phyloP scores from a whole-genome alignment of 2,888 invertebrate genomes.

The Hipparchia semele region DNA sequence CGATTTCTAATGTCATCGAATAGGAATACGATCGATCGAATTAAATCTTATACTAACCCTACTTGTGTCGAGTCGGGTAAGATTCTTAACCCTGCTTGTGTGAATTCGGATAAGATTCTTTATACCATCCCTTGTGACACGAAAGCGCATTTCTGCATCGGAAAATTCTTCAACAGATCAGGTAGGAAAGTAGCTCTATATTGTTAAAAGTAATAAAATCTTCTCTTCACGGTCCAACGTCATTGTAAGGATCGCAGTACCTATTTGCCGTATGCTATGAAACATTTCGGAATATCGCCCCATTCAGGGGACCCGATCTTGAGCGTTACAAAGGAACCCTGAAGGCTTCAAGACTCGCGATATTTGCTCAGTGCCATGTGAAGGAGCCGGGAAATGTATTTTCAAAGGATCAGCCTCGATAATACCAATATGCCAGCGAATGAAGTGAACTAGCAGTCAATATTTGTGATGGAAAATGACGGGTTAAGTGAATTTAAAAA shows the following conservation, averaged over 20 bases:
- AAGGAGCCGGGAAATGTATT: slow-evolving; percentile 32
- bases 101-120: not conserved
- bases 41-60: no score
- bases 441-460: slow-evolving; percentile 16
- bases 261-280: slow-evolving; percentile 30
- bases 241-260: not conserved
- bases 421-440: slow-evolving; percentile 26
- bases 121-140: not conserved
- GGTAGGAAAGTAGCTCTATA: not conserved
- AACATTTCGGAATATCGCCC: slow-evolving; percentile 16
- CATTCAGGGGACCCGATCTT: slow-evolving; percentile 31
- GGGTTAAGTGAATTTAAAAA: slow-evolving; percentile 13
- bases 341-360: slow-evolving; percentile 39
- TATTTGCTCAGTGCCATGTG: slow-evolving; percentile 34
- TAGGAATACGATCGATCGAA: no score
- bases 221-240: slow-evolving; percentile 5
- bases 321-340: slow-evolving; percentile 52
- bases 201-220: slow-evolving; percentile 5
- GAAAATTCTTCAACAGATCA: not conserved
- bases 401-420: slow-evolving; percentile 28
- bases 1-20: no score
- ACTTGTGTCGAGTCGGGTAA: no score
- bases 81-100: no score
- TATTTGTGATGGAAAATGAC: slow-evolving; percentile 18
- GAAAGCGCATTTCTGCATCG: not conserved